Evolutionary conservation across 2,888 invertebrate species (phyloP), one percentile per base, ranked within the genome.

Genomic region (Heliconius sara): DNA sequence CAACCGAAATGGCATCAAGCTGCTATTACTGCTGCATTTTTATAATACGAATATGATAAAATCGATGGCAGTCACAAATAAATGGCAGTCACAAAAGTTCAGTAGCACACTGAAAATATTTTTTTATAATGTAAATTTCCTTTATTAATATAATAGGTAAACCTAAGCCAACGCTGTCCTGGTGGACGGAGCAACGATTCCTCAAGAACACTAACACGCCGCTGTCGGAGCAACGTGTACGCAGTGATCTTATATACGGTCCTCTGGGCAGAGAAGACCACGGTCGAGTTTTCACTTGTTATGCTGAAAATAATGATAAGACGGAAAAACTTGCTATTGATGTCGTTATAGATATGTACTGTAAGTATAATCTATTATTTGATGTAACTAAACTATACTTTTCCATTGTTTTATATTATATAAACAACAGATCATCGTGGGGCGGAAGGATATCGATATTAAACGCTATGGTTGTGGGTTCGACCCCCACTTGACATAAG

Each of bases 291-390:
- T 95, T 97, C 92, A 96, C 96, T 1, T 97, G 97, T 89, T 95
- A 96, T 86, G 97, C 97, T 68, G 93, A 95, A 84, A 97, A 97
- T 92, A 97, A 97, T 90, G 96, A 97, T 85, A 93, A 96, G 86
- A 96, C 96, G 70, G 90, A 95, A 78, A 97, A 97, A 78, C 95
- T 97, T 83, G 95, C 96, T 82, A 96, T 96, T 83, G 96, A 96
- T 81, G 96, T 97, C 84, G 95, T 96, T 71, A 91, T 97, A 83
- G 97, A 97, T 89, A 96, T 97, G 96, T 96, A 96, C 87, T 93
- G 97, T 97, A 89, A 96, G 97, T 96, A 25, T 70, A 10, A 43
- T 43, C 13, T 43, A 27, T 27, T 65, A 4, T 12, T 27, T 25
- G 3, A 60, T n/a, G 3, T 22, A 10, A 10, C 22, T n/a, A 60